Base-by-base conservation (phyloP, 37 sponge, comb jelly and placozoan genomes). In the Chondrilla cf. caribensis region DNA sequence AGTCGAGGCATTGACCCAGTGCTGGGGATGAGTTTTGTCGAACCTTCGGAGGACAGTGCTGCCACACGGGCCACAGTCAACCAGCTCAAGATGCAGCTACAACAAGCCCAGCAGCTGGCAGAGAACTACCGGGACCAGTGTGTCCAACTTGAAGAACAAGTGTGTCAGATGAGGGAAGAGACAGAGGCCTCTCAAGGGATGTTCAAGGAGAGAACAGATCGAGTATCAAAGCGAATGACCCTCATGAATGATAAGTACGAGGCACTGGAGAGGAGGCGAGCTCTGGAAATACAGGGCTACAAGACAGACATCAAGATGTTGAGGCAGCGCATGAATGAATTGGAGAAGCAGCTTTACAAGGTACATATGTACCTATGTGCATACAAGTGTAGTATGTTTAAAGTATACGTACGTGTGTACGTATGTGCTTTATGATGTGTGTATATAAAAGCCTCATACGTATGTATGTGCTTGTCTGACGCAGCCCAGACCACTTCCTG, bases 111-210 rank as follows among this genome's bases (percentile, higher is more conserved):
- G 78, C 94, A 95, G 86, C 83, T 99, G 21, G 87, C 91, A n/a
- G 99, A 99, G 76, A 92, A 91, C 87, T 99, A 99, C 77, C 87
- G 99, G 2, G 99, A 99, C 55, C 99, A 99, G 76, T 92, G 97
- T 71, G 87, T 96, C 22, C 79, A 85, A 2, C 80, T 89, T 72
- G 99, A 99, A 78, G 95, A 99, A 28, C 91, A 96, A 79, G 84
- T 96, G 60, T 88, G 91, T 39, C 80, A 84, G 66, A 47, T 99
- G 78, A 88, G 86, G 60, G 99, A 99, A 40, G 91, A 92, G 64
- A 78, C 54, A 41, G 99, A 96, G 18, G 84, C 87, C 0, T 87
- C 95, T 32, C 88, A 89, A 58, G 82, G 84, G 31, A 39, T 96
- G 44, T 99, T 93, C 81, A 83, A 90, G 33, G 87, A 99, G 68